Evolutionary conservation across 2,113 vertebrate genomes (phyloP), one percentile per base, ranked within the genome.

Genomic region (Oriolus oriolus): DNA sequence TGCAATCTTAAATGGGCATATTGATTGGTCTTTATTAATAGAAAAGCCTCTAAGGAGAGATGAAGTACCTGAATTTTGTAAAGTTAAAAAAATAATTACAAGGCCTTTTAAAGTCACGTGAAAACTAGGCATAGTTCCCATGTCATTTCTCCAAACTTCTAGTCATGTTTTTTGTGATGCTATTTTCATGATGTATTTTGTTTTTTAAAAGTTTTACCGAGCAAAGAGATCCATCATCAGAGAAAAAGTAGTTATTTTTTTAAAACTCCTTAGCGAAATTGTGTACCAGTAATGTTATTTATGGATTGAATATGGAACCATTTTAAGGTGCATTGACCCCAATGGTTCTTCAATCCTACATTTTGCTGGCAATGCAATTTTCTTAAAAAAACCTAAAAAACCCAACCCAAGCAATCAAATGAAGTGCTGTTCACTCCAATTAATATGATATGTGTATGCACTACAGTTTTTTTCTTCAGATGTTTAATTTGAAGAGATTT

Each of bases 11-110:
- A 88, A 81, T 84, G 56, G 52, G 11, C 6, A 4, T 86, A 83
- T 93, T 90, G 68, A 86, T 96, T 87, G 70, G 47, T 14, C 35
- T 50, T 78, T 85, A 74, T 91, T 93, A 92, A 86, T 77, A 91
- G 63, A 54, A 82, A 50, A 60, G 54, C 47, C 28, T 87, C 44
- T 35, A 41, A 73, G 89, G 87, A 79, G 70, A 94, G 52, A 49
- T 88, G 22, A 92, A 80, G 64, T 80, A 74, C 24, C 31, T 77
- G 68, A 59, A 44, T 70, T 95, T 88, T 88, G 44, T 44, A 44
- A 81, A 81, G 57, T 49, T 74, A 13, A 84, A 83, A 81, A 78
- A 53, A 39, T 31, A 74, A 74, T 52, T 86, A 20, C 44, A 13
- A 82, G 63, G 11, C 2, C 0, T 66, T 87, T 86, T 70, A 39